A percentile compares a stretch with the other conserved stretches of the same genome.
Evolutionary conservation across 1,140 invertebrate genomes (phyloP).

Genomic region (Glossosoma conforme): DNA sequence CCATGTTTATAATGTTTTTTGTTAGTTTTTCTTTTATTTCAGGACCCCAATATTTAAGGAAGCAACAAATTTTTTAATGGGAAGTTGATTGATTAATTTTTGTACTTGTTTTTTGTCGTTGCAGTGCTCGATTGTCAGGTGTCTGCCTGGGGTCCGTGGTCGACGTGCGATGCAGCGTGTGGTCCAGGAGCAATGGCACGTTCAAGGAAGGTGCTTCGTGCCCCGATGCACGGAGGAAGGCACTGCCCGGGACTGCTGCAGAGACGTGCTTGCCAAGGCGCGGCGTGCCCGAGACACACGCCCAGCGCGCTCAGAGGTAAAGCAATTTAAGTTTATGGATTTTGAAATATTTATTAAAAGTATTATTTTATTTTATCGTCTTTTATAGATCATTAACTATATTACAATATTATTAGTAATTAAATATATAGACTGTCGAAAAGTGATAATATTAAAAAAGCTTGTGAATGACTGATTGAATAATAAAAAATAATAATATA

Average conservation of each 20-base stretch:
- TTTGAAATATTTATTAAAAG: no score
- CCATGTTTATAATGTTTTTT: no score
- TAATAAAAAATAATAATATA: no score
- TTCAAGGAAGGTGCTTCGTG: constrained; percentile 54
- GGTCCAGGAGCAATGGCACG: constrained; percentile 71
- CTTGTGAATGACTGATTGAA: no score
- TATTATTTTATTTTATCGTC: no score
- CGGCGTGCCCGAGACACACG: constrained; percentile 60
- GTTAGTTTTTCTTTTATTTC: no score
- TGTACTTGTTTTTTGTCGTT: constrained; percentile 37
- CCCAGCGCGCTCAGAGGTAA: constrained; percentile 66
- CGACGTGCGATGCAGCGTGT: constrained; percentile 67
- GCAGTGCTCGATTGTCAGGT: constrained; percentile 74
- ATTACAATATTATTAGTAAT: no score
- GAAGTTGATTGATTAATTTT: not conserved
- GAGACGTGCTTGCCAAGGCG: constrained; percentile 66
- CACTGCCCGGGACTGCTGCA: constrained; percentile 71
- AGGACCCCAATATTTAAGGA: not conserved
- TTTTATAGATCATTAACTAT: no score
- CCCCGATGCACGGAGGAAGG: constrained; percentile 67
- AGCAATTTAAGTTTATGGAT: no score
- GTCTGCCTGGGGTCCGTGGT: constrained; percentile 71
- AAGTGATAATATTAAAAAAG: no score
- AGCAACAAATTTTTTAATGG: not conserved
- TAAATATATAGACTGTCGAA: no score